Evolutionary conservation across 2,113 vertebrate species (phyloP).

Genomic region (Boulengerochromis microlepis): DNA sequence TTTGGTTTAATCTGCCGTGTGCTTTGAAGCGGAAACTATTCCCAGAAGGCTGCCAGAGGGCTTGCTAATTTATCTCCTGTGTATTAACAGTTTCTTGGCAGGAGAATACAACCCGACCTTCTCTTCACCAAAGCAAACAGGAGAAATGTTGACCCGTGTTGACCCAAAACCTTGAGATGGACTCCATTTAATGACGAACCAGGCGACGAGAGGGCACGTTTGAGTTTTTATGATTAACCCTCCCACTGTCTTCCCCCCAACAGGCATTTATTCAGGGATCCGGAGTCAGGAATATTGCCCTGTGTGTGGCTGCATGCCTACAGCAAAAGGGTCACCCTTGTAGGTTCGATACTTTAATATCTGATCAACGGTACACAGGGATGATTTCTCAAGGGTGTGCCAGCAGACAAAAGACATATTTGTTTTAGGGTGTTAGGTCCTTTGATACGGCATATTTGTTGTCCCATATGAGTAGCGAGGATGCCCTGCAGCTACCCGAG

Average conservation of each 20-base stretch:
- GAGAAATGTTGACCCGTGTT: constrained; percentile 19
- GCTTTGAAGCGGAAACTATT: constrained; percentile 71
- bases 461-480: constrained; percentile 8
- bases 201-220: not conserved
- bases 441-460: constrained; percentile 18
- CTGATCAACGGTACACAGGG: constrained; percentile 9
- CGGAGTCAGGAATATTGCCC: not conserved
- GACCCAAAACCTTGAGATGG: constrained; percentile 16
- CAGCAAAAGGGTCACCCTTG: not conserved
- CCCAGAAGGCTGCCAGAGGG: constrained; percentile 49
- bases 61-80: constrained; percentile 66
- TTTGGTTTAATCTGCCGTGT: constrained; percentile 68
- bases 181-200: constrained; percentile 2
- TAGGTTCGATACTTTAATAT: not conserved
- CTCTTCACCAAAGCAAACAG: constrained; percentile 11
- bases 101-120: not conserved
- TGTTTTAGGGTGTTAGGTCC: not conserved
- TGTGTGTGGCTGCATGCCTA: not conserved
- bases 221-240: constrained; percentile 6
- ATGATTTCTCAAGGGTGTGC: not conserved
- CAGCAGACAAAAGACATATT: not conserved
- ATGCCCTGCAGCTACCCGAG: constrained; percentile 11
- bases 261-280: constrained; percentile 10
- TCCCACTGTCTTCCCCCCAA: not conserved
- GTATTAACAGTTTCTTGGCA: constrained; percentile 61